Base-by-base conservation (phyloP, 2,888 invertebrate species). In the Phorcus lineatus region DNA sequence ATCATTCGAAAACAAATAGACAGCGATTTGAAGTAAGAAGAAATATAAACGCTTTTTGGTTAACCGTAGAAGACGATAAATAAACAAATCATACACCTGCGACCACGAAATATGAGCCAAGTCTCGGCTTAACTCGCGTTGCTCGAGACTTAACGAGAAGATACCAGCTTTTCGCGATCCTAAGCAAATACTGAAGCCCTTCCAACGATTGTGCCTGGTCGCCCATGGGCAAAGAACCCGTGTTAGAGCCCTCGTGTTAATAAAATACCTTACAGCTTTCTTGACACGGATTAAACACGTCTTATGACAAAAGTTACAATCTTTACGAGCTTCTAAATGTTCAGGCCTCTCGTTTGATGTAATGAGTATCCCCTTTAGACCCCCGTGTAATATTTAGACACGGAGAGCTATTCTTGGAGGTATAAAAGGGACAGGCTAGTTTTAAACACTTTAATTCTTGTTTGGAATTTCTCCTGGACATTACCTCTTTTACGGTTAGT, bases 221-320 rank as follows among this genome's bases (percentile, higher is more conserved):
- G 36, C 19, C 19, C 31, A 2, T 13, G 70, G 31, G 17, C 24
- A 31, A n/a, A n/a, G 31, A 36, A n/a, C 40, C 31, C n/a, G 36
- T 70, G 70, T 70, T 70, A 17, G 70, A n/a, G 19, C n/a, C 70
- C 31, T n/a, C 36, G 16, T 70, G 70, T 70, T 70, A 36, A 70
- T 31, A 70, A 70, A 40, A 70, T 70, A 36, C 36, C 36, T 19
- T 70, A 70, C 70, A 70, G 11, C 70, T 70, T 36, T 40, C 19
- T 70, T n/a, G 19, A 17, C 19, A 40, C 19, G 36, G 70, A 31
- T 70, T 70, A 17, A 70, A 70, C 70, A 70, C 70, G 70, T 70
- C 70, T n/a, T 31, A 19, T 13, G 36, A 70, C 70, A 70, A 28
- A 31, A n/a, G 70, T 3, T 36, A 70, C 70, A 70, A 28, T n/a